Percentiles rank a stretch among this genome's conserved stretches.
Conservation (phyloP, 2,888 invertebrate species). For the Hesperia comma region DNA sequence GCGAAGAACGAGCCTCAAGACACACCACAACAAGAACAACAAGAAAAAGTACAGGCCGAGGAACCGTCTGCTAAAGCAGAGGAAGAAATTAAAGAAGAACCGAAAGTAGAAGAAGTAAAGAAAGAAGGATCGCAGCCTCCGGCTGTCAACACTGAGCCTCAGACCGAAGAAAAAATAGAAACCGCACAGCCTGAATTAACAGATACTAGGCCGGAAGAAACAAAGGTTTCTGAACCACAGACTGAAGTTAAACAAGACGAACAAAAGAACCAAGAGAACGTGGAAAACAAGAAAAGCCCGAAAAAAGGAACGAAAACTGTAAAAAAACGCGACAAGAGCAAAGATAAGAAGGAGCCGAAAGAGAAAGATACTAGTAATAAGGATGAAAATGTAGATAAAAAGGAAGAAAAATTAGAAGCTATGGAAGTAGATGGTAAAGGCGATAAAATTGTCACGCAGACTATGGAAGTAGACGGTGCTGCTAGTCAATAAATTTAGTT, state of each 20-base stretch:
- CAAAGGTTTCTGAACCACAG: conserved; percentile 47
- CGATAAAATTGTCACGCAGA: conserved; percentile 62
- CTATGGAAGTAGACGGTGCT: conserved; percentile 79
- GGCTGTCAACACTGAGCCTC: conserved; percentile 37
- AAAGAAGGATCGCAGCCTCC: conserved; percentile 44
- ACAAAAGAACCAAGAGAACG: conserved; percentile 51
- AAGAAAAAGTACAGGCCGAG: conserved; percentile 32
- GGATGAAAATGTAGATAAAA: conserved; percentile 48
- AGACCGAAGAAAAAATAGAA: conserved; percentile 45
- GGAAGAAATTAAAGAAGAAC: conserved; percentile 42
- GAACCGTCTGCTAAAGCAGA: conserved; percentile 40
- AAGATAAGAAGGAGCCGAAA: conserved; percentile 65
- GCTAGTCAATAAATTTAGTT: conserved; percentile 81
- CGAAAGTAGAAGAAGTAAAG: conserved; percentile 43
- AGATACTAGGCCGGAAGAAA: conserved; percentile 61
- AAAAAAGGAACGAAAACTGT: conserved; percentile 65
- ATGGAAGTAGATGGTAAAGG: conserved; percentile 50
- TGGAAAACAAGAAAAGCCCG: conserved; percentile 55
- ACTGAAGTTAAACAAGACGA: conserved; percentile 43
- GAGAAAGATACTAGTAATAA: conserved; percentile 58
- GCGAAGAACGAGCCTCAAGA: conserved; percentile 45
- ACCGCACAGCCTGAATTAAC: conserved; percentile 49
- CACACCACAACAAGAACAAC: conserved; percentile 41
- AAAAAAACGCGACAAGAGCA: conserved; percentile 78
- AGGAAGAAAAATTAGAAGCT: conserved; percentile 48